phyloP scores from a whole-genome alignment of 2,888 invertebrate species.

The Agrenia bidenticulata region DNA sequence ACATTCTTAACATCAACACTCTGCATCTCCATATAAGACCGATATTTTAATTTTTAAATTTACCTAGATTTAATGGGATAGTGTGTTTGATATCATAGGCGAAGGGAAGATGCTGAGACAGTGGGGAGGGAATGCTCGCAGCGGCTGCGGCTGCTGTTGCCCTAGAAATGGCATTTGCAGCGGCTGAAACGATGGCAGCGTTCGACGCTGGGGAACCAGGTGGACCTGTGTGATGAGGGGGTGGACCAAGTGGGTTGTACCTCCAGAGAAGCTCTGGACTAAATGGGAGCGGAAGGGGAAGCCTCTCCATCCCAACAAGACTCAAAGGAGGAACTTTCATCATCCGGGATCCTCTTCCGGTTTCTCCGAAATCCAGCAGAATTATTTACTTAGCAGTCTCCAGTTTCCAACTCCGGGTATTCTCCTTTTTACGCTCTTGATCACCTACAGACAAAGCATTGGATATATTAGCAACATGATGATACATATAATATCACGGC shows the following conservation, averaged over 20 bases:
- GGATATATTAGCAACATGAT: background rate
- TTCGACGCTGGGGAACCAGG: constrained; percentile 55
- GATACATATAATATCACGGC: too few species aligned
- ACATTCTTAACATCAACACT: too few species aligned
- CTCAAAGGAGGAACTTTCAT: constrained; percentile 54
- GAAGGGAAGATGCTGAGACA: constrained; percentile 66
- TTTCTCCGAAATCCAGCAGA: constrained; percentile 8
- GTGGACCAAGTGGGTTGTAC: constrained; percentile 65
- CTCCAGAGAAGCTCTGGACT: constrained; percentile 84
- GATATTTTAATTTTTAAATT: too few species aligned
- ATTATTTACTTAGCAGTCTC: constrained; percentile 22
- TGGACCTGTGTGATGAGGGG: constrained; percentile 62
- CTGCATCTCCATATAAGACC: too few species aligned
- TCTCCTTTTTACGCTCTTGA: constrained; percentile 24
- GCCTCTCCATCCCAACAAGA: constrained; percentile 65
- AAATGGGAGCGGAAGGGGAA: constrained; percentile 75
- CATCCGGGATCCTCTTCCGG: constrained; percentile 46
- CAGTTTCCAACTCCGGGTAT: constrained; percentile 9
- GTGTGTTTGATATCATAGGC: constrained; percentile 80
- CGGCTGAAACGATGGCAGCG: constrained; percentile 51
- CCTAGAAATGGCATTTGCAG: constrained; percentile 44
- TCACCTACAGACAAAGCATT: constrained; percentile 41
- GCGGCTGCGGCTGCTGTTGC: constrained; percentile 51
- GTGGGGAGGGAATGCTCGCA: constrained; percentile 55
- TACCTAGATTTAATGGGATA: constrained; percentile 72